Conservation (phyloP, 1,140 invertebrate genomes). For the Procambarus virginalis region DNA sequence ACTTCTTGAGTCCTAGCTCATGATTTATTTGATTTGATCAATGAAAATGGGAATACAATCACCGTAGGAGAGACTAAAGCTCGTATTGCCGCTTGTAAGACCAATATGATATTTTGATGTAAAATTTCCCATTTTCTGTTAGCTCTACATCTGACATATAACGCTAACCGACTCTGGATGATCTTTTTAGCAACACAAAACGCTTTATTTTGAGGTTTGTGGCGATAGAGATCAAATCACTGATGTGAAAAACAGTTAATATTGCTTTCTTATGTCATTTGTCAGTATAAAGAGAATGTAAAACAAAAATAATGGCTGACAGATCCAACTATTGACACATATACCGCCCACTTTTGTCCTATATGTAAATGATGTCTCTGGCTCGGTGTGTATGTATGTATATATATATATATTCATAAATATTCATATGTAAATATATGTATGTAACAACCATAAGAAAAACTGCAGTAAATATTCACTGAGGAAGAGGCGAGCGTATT, state of each 20-base stretch:
- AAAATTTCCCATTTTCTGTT: slow-evolving; percentile 16
- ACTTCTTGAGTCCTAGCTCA: slow-evolving; percentile 19
- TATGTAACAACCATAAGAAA: background rate
- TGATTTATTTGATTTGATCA: slow-evolving; percentile 17
- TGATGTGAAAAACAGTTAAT: background rate
- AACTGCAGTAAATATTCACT: background rate
- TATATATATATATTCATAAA: background rate
- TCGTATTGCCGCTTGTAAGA: background rate
- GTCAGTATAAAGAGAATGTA: background rate
- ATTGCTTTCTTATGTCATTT: background rate
- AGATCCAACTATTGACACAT: background rate
- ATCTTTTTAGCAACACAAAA: background rate
- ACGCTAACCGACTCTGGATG: background rate
- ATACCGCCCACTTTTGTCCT: background rate
- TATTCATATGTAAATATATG: background rate
- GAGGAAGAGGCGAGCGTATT: background rate
- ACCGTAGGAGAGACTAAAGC: background rate
- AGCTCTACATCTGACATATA: background rate
- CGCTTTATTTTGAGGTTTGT: background rate
- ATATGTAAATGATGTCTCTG: background rate
- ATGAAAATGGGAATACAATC: slow-evolving; percentile 65
- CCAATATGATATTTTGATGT: background rate
- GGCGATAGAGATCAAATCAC: too few species aligned
- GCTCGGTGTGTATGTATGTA: background rate
- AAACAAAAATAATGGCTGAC: background rate